Evolutionary conservation across 2,888 invertebrate species (phyloP).

Genomic region (Chirona hameri): DNA sequence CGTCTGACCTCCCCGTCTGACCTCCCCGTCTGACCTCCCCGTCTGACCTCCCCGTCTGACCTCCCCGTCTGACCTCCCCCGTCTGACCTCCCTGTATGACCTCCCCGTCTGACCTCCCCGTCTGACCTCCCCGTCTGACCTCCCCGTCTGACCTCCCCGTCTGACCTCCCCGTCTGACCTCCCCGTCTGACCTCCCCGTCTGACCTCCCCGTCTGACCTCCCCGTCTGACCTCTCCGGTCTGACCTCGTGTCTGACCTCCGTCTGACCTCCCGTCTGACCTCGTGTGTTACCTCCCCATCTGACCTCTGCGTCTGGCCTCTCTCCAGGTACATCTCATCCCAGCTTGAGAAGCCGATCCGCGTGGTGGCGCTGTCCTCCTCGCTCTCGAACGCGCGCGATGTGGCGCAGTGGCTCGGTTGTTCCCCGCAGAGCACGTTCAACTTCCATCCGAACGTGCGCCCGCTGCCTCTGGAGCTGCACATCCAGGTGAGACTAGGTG

Average conservation of each 20-base stretch:
- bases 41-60: not conserved
- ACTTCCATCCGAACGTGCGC: conserved; percentile 96
- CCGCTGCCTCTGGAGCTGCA: conserved; percentile 93
- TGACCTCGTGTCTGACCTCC: not conserved
- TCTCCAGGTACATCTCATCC: conserved; percentile 75
- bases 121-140: too few species aligned
- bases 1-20: too few species aligned
- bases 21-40: too few species aligned
- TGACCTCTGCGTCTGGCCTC: not conserved
- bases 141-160: too few species aligned
- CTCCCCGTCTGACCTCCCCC: not conserved
- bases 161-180: too few species aligned
- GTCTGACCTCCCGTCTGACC: not conserved
- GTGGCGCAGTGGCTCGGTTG: conserved; percentile 96
- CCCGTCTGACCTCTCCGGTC: too few species aligned
- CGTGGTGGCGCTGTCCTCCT: conserved; percentile 89
- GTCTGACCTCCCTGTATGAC: too few species aligned
- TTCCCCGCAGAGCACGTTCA: conserved; percentile 87
- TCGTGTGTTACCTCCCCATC: too few species aligned
- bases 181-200: too few species aligned
- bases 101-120: too few species aligned
- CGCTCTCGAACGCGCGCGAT: conserved; percentile 91
- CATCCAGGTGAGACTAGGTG: conserved; percentile 64
- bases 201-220: too few species aligned
- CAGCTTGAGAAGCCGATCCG: conserved; percentile 86